A percentile compares a stretch with the other conserved stretches of the same genome.
phyloP scores from a whole-genome alignment of 2,113 vertebrate genomes.

The Hippolais icterina region DNA sequence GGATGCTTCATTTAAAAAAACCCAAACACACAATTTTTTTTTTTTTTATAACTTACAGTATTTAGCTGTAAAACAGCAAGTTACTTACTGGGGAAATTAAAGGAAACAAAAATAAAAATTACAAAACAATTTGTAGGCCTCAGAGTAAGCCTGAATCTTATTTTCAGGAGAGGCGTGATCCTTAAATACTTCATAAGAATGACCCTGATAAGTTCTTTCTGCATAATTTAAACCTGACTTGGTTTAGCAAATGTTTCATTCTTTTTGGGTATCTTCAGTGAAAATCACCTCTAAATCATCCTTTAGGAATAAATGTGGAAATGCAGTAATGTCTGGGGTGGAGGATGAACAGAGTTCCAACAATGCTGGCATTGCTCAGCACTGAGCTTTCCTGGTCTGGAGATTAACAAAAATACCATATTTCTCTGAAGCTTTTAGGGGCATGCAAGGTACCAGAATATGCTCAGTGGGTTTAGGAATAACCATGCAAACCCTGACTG shows the following conservation, averaged over 20 bases:
- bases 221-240: not conserved
- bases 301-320: not conserved
- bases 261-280: not conserved
- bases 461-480: not conserved
- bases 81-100: not conserved
- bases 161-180: not conserved
- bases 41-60: not conserved
- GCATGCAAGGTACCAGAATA: not conserved
- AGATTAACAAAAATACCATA: not conserved
- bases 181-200: not conserved
- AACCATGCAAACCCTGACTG: not conserved
- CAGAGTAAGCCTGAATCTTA: not conserved
- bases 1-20: not conserved
- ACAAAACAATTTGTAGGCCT: not conserved
- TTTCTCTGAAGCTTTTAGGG: not conserved
- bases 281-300: not conserved
- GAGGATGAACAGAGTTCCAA: not conserved
- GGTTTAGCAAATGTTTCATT: not conserved
- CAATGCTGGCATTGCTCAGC: not conserved
- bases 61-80: not conserved
- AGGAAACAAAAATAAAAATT: not conserved
- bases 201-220: not conserved
- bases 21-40: not conserved
- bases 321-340: not conserved
- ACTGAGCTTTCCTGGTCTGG: not conserved